Evolutionary conservation across 2,797 vertebrate species (phyloP).

Genomic region (Bufotes viridis): DNA sequence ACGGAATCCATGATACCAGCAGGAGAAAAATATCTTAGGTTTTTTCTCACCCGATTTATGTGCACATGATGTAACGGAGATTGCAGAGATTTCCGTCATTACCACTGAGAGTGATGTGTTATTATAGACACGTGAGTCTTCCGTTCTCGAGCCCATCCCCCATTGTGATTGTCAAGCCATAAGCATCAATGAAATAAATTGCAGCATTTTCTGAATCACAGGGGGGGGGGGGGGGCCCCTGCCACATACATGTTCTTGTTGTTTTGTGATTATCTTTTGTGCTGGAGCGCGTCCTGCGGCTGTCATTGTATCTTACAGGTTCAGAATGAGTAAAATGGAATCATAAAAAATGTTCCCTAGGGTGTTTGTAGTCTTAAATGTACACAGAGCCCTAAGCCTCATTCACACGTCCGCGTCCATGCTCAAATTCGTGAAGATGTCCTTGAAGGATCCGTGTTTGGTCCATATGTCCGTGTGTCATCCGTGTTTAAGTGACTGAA

Average conservation of each 20-base stretch:
- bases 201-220: not conserved
- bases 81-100: not conserved
- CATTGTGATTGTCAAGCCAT: constrained; percentile 4
- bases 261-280: not conserved
- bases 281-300: not conserved
- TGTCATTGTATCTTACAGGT: not conserved
- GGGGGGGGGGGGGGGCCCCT: too few species aligned
- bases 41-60: not conserved
- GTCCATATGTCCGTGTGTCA: too few species aligned
- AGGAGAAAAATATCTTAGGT: not conserved
- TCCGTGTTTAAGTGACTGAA: too few species aligned
- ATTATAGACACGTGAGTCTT: not conserved
- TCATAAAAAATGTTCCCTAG: too few species aligned
- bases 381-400: too few species aligned
- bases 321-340: too few species aligned
- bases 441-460: too few species aligned
- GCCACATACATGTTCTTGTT: not conserved
- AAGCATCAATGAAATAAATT: constrained; percentile 24
- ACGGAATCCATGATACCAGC: too few species aligned
- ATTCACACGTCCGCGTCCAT: too few species aligned
- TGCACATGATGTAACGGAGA: not conserved
- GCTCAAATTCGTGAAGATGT: too few species aligned
- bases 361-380: too few species aligned
- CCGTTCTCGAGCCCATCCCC: not conserved
- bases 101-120: not conserved